Base-by-base conservation (phyloP, 2,113 vertebrate genomes). In the Corythornis cristatus region DNA sequence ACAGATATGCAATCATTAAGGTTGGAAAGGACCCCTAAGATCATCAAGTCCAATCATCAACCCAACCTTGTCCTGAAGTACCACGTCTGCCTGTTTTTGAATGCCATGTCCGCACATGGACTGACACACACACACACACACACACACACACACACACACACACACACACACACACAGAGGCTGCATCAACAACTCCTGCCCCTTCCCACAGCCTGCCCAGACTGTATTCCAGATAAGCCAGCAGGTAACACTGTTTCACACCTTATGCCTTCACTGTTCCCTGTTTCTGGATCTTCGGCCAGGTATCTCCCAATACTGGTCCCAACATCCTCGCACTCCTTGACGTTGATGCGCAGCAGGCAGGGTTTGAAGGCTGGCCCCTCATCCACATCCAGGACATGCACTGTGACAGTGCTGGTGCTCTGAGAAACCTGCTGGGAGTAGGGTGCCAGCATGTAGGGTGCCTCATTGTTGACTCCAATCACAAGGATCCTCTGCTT, bases 251-350 rank as follows among this genome's bases (percentile, higher is more conserved):
- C 5, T 33, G 43, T 33, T 83, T 70, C 88, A 80, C 96, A 99
- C 99, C 78, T 97, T 96, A 99, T 98, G 96, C 98, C 98, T 23
- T 91, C 58, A 16, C 97, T 93, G 25, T 96, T 98, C 65, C 96
- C 96, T n/a, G 97, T 98, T 89, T 99, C 99, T 2, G 99, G 99
- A 77, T 99, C 99, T 11, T 80, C 2, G 12, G 99, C 99, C 57
- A 83, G 35, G 8, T 98, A 99, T 15, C 76, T 97, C 58, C 98
- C 97, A 51, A 99, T 98, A n/a, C 72, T 1, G 0, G 97, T 97
- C 58, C 98, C 98, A 10, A 96, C 64, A 0, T 97, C 79, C 15
- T 96, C 90, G 7, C 98, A 98, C 65, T 99, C 99, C 64, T 97
- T 97, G 72, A 98, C 96, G 0, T 46, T 90, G 29, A 98, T 46